Percentiles rank a stretch among this genome's conserved stretches.
These are phyloP conservation scores for Drosophila incognita DNA, from an alignment of 2,888 invertebrate species.

Conservation along the genomic window DNA sequence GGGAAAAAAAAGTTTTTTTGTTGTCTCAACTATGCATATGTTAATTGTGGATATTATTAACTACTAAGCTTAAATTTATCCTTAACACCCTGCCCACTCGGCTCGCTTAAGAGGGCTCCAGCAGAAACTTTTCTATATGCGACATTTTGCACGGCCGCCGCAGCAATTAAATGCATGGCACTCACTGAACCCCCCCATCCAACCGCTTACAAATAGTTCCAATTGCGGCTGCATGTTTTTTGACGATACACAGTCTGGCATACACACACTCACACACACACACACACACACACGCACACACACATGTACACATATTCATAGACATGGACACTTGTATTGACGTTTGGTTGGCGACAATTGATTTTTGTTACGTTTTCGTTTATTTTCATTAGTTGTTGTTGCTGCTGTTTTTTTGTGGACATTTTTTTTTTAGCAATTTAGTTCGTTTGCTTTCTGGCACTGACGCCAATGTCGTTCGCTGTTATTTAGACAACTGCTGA, in stretches of 20 bases:
- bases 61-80: background rate
- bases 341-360: conserved; percentile 81
- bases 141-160: conserved; percentile 50
- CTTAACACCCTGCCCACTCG: background rate
- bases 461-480: conserved; percentile 56
- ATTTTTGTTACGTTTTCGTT: conserved; percentile 81
- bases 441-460: conserved; percentile 78
- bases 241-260: conserved; percentile 61
- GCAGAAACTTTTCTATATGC: conserved; percentile 37
- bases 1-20: background rate
- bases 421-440: conserved; percentile 73
- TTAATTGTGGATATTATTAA: background rate
- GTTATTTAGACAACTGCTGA: conserved; percentile 80
- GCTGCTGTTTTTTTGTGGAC: conserved; percentile 58
- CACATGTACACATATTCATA: conserved; percentile 14
- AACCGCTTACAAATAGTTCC: conserved; percentile 67
- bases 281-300: conserved; percentile 4
- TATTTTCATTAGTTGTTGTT: conserved; percentile 70
- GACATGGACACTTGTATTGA: conserved; percentile 72
- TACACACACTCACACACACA: conserved; percentile 24
- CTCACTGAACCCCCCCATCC: conserved; percentile 25
- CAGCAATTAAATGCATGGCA: conserved; percentile 73
- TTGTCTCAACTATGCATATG: background rate
- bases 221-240: conserved; percentile 75
- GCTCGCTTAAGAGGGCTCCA: conserved; percentile 13